A percentile compares a stretch with the other conserved stretches of the same genome.
These are phyloP conservation scores for Lasiurus borealis DNA, from an alignment of 2,113 vertebrate genomes.

Conservation along the genomic window DNA sequence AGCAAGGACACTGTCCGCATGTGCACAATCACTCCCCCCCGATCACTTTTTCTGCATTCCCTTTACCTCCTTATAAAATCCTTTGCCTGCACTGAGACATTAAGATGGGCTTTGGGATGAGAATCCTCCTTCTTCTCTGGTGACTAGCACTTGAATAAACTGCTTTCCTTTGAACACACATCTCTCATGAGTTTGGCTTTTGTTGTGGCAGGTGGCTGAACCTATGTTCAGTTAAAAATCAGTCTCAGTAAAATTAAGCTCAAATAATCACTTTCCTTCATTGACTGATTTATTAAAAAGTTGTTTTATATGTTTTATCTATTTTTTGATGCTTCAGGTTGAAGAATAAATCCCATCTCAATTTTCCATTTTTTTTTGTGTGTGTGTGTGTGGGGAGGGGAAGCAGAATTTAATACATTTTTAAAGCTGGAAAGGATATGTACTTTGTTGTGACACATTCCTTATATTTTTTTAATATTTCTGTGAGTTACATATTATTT, in stretches of 20 bases:
- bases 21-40: neutral
- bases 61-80: neutral
- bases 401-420: neutral
- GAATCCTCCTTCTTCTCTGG: neutral
- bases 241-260: neutral
- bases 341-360: neutral
- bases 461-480: neutral
- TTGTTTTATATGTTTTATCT: neutral
- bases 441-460: neutral
- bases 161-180: neutral
- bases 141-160: neutral
- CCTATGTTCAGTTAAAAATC: neutral
- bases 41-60: neutral
- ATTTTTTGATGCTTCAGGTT: neutral
- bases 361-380: neutral
- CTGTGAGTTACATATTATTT: slow-evolving; percentile 65
- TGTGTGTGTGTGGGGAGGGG: too few relatives aligned
- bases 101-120: neutral
- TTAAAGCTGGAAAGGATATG: neutral
- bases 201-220: neutral
- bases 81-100: neutral
- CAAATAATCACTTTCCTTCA: neutral
- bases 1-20: neutral
- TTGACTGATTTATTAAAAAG: neutral
- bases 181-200: neutral